Percentiles rank a stretch among this genome's conserved stretches.
Conservation (phyloP, 2,888 invertebrate species). For the Ophonus ardosiacus region DNA sequence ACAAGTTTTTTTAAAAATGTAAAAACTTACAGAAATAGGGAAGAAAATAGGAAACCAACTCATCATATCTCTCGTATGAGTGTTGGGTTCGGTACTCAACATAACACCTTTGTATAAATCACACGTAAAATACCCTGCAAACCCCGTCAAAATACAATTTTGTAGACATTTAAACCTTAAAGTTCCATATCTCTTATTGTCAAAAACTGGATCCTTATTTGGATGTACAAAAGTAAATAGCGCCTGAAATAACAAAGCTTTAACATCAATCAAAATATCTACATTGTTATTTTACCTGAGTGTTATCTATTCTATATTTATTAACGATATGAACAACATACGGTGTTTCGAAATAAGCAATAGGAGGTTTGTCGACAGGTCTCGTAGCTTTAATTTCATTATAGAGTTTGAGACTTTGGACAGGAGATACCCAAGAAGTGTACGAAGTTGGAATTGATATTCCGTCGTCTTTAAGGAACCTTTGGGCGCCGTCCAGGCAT, state of each 20-base stretch:
- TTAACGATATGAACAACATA: constrained; percentile 96
- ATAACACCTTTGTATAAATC: constrained; percentile 89
- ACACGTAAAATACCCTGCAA: constrained; percentile 97
- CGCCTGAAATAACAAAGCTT: constrained; percentile 75
- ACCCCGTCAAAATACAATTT: constrained; percentile 93
- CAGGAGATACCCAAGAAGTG: constrained; percentile 93
- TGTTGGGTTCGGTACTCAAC: constrained; percentile 93
- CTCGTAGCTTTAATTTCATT: constrained; percentile 82
- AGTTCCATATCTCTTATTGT: constrained; percentile 86
- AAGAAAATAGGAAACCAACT: constrained; percentile 99
- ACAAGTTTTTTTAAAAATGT: too few relatives aligned
- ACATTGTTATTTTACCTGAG: constrained; percentile 76
- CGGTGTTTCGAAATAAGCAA: constrained; percentile 85
- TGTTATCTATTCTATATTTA: constrained; percentile 86
- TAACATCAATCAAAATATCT: constrained; percentile 13
- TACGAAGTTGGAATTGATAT: constrained; percentile 94
- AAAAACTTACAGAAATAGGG: constrained; percentile 85
- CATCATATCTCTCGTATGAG: constrained; percentile 94
- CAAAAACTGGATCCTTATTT: constrained; percentile 81
- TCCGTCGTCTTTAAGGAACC: constrained; percentile 90
- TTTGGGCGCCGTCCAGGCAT: constrained; percentile 95
- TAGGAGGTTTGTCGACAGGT: constrained; percentile 77
- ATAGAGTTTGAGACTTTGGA: constrained; percentile 93
- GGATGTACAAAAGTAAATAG: constrained; percentile 96
- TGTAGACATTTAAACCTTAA: constrained; percentile 84